phyloP scores from a whole-genome alignment of 2,888 invertebrate genomes.

The Atherix ibis region DNA sequence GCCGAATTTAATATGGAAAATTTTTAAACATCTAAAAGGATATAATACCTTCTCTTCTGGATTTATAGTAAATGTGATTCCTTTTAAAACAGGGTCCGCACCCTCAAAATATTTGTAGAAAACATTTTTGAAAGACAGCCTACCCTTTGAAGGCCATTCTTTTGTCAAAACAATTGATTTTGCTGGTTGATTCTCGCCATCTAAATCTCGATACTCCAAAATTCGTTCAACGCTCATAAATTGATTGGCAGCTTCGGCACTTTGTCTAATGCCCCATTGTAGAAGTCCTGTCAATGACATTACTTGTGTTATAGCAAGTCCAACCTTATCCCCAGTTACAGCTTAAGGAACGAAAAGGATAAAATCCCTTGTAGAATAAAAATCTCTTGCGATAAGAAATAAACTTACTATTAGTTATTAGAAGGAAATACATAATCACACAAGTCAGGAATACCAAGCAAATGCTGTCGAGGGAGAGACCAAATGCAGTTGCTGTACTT shows the following conservation, averaged over 20 bases:
- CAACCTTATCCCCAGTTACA: conserved; percentile 32
- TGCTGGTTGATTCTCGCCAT: conserved; percentile 31
- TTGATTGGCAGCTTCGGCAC: conserved; percentile 51
- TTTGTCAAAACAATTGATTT: conserved; percentile 10
- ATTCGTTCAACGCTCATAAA: conserved; percentile 58
- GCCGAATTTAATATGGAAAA: too few relatives aligned
- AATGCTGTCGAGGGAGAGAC: conserved; percentile 47
- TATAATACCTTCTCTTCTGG: conserved; percentile 40
- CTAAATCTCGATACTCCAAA: conserved; percentile 40
- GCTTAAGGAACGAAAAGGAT: conserved; percentile 3
- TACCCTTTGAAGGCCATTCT: conserved; percentile 37
- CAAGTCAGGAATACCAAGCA: conserved; percentile 46
- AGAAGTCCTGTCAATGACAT: conserved; percentile 36
- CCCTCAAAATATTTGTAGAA: conserved; percentile 58
- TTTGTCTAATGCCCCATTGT: conserved; percentile 59
- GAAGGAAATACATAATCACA: conserved; percentile 49
- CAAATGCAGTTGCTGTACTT: conserved; percentile 45
- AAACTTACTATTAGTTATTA: conserved; percentile 13
- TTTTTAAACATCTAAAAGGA: too few relatives aligned
- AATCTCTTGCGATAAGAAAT: neutral
- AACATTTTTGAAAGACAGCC: conserved; percentile 35
- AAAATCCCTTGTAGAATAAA: too few relatives aligned
- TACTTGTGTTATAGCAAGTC: conserved; percentile 38
- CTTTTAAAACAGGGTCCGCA: conserved; percentile 64
- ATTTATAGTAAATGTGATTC: conserved; percentile 40